Conservation (phyloP, 2,113 vertebrate species). For the Epinephelus cyanopodus region DNA sequence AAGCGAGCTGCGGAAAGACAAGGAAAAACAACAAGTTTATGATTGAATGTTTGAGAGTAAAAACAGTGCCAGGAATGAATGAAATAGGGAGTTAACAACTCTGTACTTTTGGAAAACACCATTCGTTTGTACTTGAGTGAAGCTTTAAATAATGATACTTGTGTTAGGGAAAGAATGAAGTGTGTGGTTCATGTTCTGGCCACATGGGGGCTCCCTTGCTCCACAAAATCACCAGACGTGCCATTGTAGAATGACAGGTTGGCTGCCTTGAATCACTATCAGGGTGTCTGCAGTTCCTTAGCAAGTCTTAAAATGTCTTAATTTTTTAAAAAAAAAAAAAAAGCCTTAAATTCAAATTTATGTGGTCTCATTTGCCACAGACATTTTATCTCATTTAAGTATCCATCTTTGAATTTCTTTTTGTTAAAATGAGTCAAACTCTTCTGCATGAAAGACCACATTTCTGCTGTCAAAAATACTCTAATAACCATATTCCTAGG, state of each 20-base stretch:
- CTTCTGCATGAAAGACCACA: no score
- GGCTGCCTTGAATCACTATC: neutral
- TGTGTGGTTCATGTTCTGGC: constrained; percentile 6
- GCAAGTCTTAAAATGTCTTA: no score
- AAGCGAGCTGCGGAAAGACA: constrained; percentile 88
- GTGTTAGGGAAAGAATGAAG: neutral
- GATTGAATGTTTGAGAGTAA: neutral
- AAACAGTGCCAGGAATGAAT: neutral
- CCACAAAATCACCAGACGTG: neutral
- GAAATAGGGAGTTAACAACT: neutral
- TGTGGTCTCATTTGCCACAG: no score
- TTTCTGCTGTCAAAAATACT: no score
- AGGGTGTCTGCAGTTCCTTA: no score
- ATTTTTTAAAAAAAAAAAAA: no score
- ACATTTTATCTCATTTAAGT: no score
- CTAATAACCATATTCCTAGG: no score
- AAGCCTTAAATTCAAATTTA: no score
- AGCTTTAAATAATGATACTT: neutral
- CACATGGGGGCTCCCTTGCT: constrained; percentile 62
- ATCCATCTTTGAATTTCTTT: no score
- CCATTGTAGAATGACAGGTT: neutral
- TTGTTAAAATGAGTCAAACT: no score
- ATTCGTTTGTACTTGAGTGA: neutral
- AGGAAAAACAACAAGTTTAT: neutral
- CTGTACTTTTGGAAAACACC: neutral